These are phyloP conservation scores for Morelia viridis DNA, from an alignment of 2,797 vertebrate species.

Conservation along the genomic window DNA sequence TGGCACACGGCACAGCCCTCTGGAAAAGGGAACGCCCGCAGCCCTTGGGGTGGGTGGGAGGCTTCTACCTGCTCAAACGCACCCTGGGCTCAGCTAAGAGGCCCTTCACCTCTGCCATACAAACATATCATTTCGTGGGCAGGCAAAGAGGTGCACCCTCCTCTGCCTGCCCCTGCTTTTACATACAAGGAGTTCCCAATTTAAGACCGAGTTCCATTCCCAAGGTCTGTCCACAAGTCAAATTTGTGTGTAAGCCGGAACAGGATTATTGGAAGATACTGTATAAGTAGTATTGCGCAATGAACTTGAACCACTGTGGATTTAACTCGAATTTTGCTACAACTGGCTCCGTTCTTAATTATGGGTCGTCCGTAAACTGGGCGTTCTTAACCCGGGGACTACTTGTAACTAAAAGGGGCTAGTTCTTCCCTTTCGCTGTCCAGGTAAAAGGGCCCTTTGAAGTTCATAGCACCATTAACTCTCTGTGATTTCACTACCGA, in stretches of 20 bases:
- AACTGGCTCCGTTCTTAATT: too few species aligned
- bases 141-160: accelerated
- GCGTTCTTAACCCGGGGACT: too few species aligned
- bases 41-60: conserved; percentile 34
- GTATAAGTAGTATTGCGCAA: too few species aligned
- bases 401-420: neutral
- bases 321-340: too few species aligned
- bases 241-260: too few species aligned
- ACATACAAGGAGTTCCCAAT: neutral
- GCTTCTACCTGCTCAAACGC: conserved; percentile 50
- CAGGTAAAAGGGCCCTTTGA: neutral
- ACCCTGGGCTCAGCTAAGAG: neutral
- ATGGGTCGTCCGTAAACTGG: too few species aligned
- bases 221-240: too few species aligned
- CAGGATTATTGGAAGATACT: too few species aligned
- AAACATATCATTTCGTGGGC: neutral
- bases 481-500: conserved; percentile 44
- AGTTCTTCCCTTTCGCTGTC: neutral
- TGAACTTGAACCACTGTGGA: too few species aligned
- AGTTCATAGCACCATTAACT: conserved; percentile 21
- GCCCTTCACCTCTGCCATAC: conserved; percentile 48
- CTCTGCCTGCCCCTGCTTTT: accelerated
- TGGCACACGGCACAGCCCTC: conserved; percentile 19
- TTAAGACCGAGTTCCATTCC: too few species aligned
- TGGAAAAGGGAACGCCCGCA: conserved; percentile 36